Percentiles rank a stretch among this genome's conserved stretches.
Evolutionary conservation across 2,888 invertebrate species (phyloP).

Genomic region (Pachymerium ferrugineum): DNA sequence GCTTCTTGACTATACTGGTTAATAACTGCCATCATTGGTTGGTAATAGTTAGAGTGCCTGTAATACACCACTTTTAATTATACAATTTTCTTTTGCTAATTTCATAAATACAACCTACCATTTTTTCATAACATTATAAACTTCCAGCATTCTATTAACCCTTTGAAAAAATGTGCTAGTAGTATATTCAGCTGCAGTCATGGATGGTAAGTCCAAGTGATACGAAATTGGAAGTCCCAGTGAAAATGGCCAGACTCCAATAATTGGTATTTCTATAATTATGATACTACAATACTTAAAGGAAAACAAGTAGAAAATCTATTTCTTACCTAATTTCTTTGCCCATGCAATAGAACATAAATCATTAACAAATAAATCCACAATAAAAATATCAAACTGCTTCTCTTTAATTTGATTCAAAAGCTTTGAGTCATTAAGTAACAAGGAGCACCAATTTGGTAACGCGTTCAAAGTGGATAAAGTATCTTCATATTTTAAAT

Average conservation of each 20-base stretch:
- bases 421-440: background rate
- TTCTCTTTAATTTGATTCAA: background rate
- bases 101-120: background rate
- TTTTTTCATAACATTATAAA: background rate
- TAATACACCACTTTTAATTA: too few species aligned
- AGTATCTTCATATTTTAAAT: background rate
- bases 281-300: background rate
- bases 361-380: constrained; percentile 6
- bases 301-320: background rate
- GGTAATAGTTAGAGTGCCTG: background rate
- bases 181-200: background rate
- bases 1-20: background rate
- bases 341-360: background rate
- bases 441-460: background rate
- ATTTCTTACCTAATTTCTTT: constrained; percentile 8
- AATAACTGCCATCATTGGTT: background rate
- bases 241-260: constrained; percentile 11
- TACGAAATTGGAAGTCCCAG: constrained; percentile 9
- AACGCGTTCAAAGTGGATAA: background rate
- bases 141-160: background rate
- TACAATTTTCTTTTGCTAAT: too few species aligned
- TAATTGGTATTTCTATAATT: background rate
- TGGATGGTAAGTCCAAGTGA: background rate
- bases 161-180: background rate
- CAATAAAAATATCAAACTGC: background rate